Evolutionary conservation across 2,888 invertebrate genomes (phyloP), one percentile per base, ranked within the genome.

Genomic region (Alloplasta piceator): DNA sequence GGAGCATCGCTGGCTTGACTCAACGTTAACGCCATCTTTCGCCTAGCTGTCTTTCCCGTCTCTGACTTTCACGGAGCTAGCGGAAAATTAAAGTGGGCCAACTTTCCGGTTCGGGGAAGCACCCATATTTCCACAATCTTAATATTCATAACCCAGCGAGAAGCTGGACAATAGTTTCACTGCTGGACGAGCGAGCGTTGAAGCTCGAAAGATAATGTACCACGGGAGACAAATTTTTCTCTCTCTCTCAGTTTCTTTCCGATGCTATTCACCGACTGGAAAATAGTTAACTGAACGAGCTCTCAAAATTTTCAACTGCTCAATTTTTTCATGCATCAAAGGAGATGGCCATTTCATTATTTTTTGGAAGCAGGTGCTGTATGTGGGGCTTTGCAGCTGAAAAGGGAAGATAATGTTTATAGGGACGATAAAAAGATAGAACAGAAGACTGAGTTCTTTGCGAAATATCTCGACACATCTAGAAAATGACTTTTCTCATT

Each of bases 31-130:
- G 83, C 83, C 83, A 63, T 41, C 39, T 58, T 48, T 55, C 60
- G 76, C 73, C 58, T 68, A 64, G 68, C 80, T 73, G 73, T 64
- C 52, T 52, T 68, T 64, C 68, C 41, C 77, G 60, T 66, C 75
- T 73, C 71, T 60, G 78, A 76, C 64, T 82, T 82, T 80, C 75
- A 77, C 71, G 83, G 82, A 85, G 85, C 88, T 86, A 87, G 87
- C 88, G 88, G 88, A 89, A 89, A 89, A 89, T 89, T 89, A 87
- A 84, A 87, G 86, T 83, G 85, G 86, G 83, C 84, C 85, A 85
- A 87, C 87, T 87, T 87, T 86, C 86, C 86, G 85, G 82, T 79
- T 79, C 85, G 81, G 50, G 79, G 83, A 86, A 85, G 84, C 82
- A 56, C 79, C 85, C 86, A 86, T 86, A 84, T 85, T 85, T 86